Evolutionary conservation across 2,888 invertebrate species (phyloP).

Genomic region (Conchocele bisecta): DNA sequence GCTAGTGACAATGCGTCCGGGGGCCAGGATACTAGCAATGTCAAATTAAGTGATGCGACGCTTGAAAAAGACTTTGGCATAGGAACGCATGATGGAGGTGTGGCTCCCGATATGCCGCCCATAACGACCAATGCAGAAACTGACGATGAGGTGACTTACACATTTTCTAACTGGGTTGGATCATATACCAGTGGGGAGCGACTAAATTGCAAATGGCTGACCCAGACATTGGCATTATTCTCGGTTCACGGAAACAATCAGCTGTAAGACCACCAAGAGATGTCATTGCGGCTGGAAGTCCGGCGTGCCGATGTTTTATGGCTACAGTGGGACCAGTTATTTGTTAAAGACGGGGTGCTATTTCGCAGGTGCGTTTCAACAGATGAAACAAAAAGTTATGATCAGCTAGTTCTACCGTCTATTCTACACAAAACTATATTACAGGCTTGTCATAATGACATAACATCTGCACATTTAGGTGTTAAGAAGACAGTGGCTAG

Average conservation of each 20-base stretch:
- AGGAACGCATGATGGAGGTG: too few relatives aligned
- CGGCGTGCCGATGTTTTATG: conserved; percentile 11
- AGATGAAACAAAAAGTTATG: not conserved
- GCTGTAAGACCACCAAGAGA: conserved; percentile 11
- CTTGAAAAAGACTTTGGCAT: too few relatives aligned
- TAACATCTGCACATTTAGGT: conserved; percentile 10
- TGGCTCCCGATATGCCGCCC: too few relatives aligned
- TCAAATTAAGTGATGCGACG: too few relatives aligned
- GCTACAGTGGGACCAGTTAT: conserved; percentile 13
- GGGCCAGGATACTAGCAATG: too few relatives aligned
- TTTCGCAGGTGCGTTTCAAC: not conserved
- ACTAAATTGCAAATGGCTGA: too few relatives aligned
- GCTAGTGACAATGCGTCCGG: too few relatives aligned
- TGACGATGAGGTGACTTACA: too few relatives aligned
- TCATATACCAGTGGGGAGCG: too few relatives aligned
- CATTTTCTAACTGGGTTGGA: too few relatives aligned
- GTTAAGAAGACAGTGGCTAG: conserved; percentile 10
- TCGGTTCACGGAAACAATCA: not conserved
- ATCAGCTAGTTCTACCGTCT: not conserved
- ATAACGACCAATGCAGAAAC: too few relatives aligned
- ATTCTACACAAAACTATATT: not conserved
- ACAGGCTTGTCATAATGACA: not conserved
- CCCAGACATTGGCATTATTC: not conserved
- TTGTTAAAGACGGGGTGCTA: conserved; percentile 14
- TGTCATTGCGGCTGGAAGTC: not conserved